Base-by-base conservation (phyloP, 2,888 invertebrate genomes). In the Geophilus truncorum region DNA sequence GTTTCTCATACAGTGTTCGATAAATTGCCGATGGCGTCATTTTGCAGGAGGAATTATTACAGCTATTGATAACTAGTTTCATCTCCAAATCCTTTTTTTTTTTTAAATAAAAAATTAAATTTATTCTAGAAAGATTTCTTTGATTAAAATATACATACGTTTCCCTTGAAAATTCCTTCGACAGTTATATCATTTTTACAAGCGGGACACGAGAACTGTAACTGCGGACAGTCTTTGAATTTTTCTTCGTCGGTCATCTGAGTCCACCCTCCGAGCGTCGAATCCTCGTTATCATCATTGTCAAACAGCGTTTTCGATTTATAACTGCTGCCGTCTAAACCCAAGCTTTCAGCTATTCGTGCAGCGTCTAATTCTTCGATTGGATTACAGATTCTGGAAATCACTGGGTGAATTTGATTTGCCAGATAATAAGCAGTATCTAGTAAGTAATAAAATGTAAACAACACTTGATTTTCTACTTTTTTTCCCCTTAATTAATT, bases 341-440 rank as follows among this genome's bases (percentile, higher is more conserved):
- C 79, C 18, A 99, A 90, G 86, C 93, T 93, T 85, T 94, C 92
- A 0, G 98, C 98, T 82, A 99, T 92, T 82, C 94, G 90, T 79
- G 93, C 93, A 1, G 94, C 91, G 88, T 98, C 97, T 83, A 95
- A 94, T 12, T 96, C 97, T 83, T 97, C 96, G 75, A 99, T 94
- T 0, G 98, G 98, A 83, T 97, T 97, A 86, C 96, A 96, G 85
- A 99, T 92, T 83, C 99, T 91, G 32, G 95, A 92, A 82, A 98
- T 93, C 0, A 99, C 97, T 0, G 99, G 99, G 87, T 97, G 97
- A 70, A 99, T 91, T 89, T 99, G 99, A 85, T 96, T 94, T 0
- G 94, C 91, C 83, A 99, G 89, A 88, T 99, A 99, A 88, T 99
- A 99, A 83, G 92, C 91, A 1, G 90, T 90, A 87, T 99, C 99